phyloP scores from a whole-genome alignment of 2,888 invertebrate species.

The Adineta ricciae region DNA sequence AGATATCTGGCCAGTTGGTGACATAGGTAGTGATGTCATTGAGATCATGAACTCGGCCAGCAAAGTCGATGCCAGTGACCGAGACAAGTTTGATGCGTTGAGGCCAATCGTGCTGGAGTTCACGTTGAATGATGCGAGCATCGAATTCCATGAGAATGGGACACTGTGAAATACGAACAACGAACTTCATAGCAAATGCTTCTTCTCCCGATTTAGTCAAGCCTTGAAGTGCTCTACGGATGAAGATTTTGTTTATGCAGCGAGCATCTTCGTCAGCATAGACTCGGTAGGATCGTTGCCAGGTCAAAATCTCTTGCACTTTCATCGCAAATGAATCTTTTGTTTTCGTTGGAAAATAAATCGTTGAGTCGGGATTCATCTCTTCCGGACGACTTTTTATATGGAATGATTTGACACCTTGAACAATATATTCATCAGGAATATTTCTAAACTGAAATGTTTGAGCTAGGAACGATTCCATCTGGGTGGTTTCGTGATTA shows the following conservation, averaged over 20 bases:
- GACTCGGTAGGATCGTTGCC: not conserved
- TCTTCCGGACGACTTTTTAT: not conserved
- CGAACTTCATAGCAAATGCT: not conserved
- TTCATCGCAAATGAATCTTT: not conserved
- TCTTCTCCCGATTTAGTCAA: not conserved
- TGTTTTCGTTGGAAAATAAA: not conserved
- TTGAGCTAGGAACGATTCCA: not conserved
- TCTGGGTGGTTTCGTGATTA: not conserved
- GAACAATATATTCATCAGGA: not conserved
- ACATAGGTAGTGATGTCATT: not conserved
- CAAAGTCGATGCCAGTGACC: not conserved
- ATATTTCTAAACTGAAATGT: not conserved
- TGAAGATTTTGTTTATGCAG: not conserved
- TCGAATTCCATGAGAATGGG: slow-evolving; percentile 16
- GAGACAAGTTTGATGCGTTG: not conserved
- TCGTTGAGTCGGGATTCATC: not conserved
- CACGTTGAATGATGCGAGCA: not conserved
- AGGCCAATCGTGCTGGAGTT: not conserved
- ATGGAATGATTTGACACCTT: not conserved
- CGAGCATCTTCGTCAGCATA: not conserved
- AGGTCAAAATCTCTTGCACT: not conserved
- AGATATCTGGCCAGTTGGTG: not conserved
- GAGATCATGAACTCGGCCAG: not conserved
- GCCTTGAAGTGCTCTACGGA: not conserved
- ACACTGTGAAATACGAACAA: not conserved